Conservation (phyloP, 1,140 invertebrate species). For the Brachionus koreanus region DNA sequence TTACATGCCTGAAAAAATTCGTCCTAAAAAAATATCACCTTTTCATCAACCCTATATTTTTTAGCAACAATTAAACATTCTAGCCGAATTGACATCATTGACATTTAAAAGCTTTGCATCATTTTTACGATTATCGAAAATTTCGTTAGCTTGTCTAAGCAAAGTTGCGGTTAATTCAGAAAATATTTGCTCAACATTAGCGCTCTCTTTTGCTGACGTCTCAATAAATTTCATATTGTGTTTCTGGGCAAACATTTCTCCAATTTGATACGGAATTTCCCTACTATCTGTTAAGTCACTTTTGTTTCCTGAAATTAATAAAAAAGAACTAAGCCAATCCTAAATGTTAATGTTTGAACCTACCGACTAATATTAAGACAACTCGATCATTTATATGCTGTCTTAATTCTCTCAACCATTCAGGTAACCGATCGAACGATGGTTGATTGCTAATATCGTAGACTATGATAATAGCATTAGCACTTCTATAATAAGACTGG, state of each 20-base stretch:
- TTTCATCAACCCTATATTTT: background rate
- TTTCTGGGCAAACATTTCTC: conserved; percentile 88
- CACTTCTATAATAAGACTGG: conserved; percentile 87
- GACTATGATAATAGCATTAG: conserved; percentile 97
- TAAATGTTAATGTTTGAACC: conserved; percentile 50
- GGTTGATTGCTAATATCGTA: conserved; percentile 94
- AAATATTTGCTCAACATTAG: conserved; percentile 67
- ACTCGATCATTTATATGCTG: conserved; percentile 31
- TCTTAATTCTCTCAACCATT: conserved; percentile 42
- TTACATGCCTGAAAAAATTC: background rate
- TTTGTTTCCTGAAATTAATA: conserved; percentile 67
- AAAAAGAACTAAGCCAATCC: background rate
- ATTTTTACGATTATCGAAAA: background rate
- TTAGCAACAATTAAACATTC: conserved; percentile 22
- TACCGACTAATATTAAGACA: conserved; percentile 77
- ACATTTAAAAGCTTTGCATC: background rate
- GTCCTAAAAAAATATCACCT: background rate
- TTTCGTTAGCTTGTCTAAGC: conserved; percentile 51
- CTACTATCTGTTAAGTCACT: conserved; percentile 82
- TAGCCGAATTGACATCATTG: background rate
- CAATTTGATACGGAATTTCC: conserved; percentile 86
- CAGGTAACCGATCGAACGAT: conserved; percentile 20
- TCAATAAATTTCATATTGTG: conserved; percentile 78
- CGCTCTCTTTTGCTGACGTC: conserved; percentile 56
- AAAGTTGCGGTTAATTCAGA: conserved; percentile 75